These are phyloP conservation scores for Plecotus auritus DNA, from an alignment of 2,113 vertebrate species.

Conservation along the genomic window DNA sequence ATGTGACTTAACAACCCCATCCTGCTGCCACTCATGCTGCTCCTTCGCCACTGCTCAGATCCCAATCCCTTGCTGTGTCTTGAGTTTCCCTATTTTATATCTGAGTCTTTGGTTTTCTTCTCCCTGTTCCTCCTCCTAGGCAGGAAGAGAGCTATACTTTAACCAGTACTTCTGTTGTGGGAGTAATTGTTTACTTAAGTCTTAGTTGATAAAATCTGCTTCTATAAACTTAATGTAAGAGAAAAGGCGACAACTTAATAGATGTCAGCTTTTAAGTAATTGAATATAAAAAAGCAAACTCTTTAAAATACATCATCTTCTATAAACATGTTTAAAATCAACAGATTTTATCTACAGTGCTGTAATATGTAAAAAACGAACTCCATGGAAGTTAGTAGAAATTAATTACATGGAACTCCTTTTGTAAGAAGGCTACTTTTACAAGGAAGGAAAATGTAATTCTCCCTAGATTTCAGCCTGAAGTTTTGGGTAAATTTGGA, in stretches of 20 bases:
- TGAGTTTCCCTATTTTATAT: not conserved
- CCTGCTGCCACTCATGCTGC: not conserved
- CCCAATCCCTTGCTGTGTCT: not conserved
- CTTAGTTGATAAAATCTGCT: not conserved
- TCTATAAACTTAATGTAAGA: not conserved
- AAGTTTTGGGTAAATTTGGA: not conserved
- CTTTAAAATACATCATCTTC: not conserved
- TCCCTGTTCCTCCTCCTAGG: not conserved
- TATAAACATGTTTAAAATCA: constrained; percentile 17
- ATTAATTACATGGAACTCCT: constrained; percentile 20
- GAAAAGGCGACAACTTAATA: not conserved
- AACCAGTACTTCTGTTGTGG: not conserved
- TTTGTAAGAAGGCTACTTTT: not conserved
- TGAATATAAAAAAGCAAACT: not conserved
- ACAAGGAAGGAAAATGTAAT: not conserved
- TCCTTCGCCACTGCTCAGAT: not conserved
- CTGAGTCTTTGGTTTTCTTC: not conserved
- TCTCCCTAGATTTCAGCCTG: not conserved
- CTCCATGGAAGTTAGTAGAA: not conserved
- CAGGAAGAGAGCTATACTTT: not conserved
- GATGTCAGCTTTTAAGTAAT: constrained; percentile 14
- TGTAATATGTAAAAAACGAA: not conserved
- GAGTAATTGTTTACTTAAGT: not conserved
- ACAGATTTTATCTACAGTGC: not conserved
- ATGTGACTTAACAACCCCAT: accelerated